phyloP scores from a whole-genome alignment of 2,888 invertebrate genomes.

The Leistus spinibarbis region DNA sequence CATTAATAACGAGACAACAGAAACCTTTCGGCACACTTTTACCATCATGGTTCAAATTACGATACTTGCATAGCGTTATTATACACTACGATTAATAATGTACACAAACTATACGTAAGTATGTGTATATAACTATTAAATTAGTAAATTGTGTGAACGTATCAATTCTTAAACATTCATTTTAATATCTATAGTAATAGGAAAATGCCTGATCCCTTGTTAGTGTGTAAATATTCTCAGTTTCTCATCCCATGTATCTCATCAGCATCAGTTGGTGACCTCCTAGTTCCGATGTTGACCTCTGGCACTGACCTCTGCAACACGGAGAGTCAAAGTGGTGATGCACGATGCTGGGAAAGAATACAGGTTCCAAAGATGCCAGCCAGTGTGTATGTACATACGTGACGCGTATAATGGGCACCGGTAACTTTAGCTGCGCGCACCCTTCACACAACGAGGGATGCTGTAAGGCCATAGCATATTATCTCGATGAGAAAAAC shows the following conservation, averaged over 20 bases:
- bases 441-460: not conserved
- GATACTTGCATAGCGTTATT: too few species aligned
- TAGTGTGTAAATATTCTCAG: not conserved
- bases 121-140: too few species aligned
- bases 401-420: not conserved
- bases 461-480: not conserved
- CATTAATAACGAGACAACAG: slow-evolving; percentile 55
- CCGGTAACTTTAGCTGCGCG: not conserved
- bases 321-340: not conserved
- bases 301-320: slow-evolving; percentile 2
- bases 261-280: not conserved
- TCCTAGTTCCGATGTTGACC: not conserved
- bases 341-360: slow-evolving; percentile 12
- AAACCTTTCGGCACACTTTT: not conserved
- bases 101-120: too few species aligned
- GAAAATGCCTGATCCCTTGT: too few species aligned
- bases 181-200: too few species aligned
- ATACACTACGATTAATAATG: not conserved
- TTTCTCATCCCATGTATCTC: not conserved
- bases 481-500: not conserved
- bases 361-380: slow-evolving; percentile 2
- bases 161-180: too few species aligned
- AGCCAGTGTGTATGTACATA: not conserved
- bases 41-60: not conserved
- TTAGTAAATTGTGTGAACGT: too few species aligned